Conservation (phyloP, 2,888 invertebrate genomes). For the Tenthredo notha region DNA sequence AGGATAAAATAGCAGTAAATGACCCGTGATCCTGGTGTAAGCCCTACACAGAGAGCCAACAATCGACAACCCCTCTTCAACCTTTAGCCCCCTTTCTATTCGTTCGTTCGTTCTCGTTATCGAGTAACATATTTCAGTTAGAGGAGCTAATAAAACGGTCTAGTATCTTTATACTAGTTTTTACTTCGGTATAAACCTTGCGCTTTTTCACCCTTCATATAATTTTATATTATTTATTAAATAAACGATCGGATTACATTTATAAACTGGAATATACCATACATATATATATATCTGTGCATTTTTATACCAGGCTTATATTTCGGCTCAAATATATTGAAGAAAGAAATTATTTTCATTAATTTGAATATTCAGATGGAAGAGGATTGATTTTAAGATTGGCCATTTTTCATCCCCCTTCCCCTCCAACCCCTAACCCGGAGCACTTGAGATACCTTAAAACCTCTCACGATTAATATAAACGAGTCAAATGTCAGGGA, state of each 20-base stretch:
- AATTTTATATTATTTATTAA: constrained; percentile 14
- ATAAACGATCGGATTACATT: background rate
- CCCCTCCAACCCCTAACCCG: too few relatives aligned
- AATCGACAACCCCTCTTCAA: constrained; percentile 42
- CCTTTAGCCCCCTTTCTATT: constrained; percentile 15
- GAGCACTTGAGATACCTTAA: background rate
- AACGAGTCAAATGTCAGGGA: constrained; percentile 18
- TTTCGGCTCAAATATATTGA: background rate
- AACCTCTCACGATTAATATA: constrained; percentile 32
- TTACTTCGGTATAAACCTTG: background rate
- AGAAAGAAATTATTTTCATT: constrained; percentile 19
- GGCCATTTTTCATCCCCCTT: constrained; percentile 8
- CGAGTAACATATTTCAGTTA: constrained; percentile 72
- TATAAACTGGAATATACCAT: background rate
- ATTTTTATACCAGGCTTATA: background rate
- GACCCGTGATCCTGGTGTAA: constrained; percentile 66
- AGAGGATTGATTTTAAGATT: constrained; percentile 4
- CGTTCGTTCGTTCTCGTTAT: constrained; percentile 71
- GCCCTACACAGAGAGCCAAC: constrained; percentile 29
- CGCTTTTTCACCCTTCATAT: background rate
- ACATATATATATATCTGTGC: background rate
- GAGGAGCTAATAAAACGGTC: constrained; percentile 63
- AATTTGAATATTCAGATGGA: constrained; percentile 31
- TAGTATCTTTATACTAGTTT: constrained; percentile 25
- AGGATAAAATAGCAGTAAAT: constrained; percentile 71